Evolutionary conservation across 1,140 invertebrate genomes (phyloP).

Genomic region (Pentalonia nigronervosa): DNA sequence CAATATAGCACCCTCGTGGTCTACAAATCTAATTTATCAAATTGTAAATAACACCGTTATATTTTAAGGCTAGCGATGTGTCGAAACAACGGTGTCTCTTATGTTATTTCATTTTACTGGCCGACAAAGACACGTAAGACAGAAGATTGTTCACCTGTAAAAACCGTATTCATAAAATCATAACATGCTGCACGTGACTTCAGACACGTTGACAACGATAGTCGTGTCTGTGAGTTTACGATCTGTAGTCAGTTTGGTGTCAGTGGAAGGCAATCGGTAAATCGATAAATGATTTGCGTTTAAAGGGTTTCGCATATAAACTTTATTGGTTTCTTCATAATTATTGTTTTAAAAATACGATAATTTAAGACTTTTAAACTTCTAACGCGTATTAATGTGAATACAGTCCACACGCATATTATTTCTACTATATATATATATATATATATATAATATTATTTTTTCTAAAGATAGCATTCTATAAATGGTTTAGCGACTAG

Average conservation of each 20-base stretch:
- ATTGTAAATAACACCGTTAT: not conserved
- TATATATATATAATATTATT: not conserved
- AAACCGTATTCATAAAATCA: not conserved
- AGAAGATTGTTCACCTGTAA: no score
- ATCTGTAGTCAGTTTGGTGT: no score
- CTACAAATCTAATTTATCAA: not conserved
- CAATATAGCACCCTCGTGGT: no score
- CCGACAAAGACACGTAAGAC: not conserved
- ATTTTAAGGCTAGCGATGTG: not conserved
- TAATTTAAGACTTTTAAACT: not conserved
- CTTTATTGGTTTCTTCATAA: slow-evolving; percentile 10
- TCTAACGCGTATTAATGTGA: not conserved
- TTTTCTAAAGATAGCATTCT: not conserved
- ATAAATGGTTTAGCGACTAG: no score
- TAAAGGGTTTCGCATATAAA: not conserved
- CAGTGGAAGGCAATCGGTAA: no score
- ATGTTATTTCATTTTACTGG: not conserved
- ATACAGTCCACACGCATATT: not conserved
- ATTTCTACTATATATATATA: not conserved
- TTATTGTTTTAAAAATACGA: not conserved
- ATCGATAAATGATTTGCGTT: not conserved
- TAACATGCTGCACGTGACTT: not conserved
- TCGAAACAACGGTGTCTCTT: not conserved
- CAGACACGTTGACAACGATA: not conserved
- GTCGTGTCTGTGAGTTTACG: not conserved